Percentiles rank a stretch among this genome's conserved stretches.
phyloP scores from a whole-genome alignment of 2,113 vertebrate species.

The Connochaetes taurinus region DNA sequence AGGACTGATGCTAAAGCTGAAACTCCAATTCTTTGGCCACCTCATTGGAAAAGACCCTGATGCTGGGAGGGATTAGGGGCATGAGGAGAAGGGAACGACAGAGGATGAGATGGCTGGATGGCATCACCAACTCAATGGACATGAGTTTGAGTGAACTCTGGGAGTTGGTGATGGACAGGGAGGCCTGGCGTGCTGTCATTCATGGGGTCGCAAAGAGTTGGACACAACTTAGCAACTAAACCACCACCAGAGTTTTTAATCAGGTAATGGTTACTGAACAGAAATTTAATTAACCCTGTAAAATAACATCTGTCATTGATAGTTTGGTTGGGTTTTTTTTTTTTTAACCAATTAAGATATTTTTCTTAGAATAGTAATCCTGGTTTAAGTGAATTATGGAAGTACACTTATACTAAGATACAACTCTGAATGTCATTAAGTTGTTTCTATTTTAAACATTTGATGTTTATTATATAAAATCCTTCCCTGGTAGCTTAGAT shows the following conservation, averaged over 20 bases:
- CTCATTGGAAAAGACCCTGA: too few relatives aligned
- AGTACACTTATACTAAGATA: not conserved
- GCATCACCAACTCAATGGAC: too few relatives aligned
- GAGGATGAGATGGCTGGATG: too few relatives aligned
- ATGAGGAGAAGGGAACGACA: too few relatives aligned
- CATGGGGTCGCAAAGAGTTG: not conserved
- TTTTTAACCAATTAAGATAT: not conserved
- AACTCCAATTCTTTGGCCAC: too few relatives aligned
- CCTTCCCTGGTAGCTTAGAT: not conserved
- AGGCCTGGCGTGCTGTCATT: too few relatives aligned
- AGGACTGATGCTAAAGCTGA: too few relatives aligned
- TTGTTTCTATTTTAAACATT: not conserved
- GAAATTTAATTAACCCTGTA: not conserved
- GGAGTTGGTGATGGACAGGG: too few relatives aligned
- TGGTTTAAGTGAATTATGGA: not conserved
- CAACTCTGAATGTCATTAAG: not conserved
- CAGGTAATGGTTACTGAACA: not conserved
- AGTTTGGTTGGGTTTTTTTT: not conserved
- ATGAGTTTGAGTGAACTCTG: too few relatives aligned
- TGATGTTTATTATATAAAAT: not conserved
- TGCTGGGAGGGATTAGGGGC: too few relatives aligned
- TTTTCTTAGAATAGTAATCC: not conserved
- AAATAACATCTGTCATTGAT: not conserved
- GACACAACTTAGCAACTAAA: not conserved
- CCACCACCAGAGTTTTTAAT: not conserved